Evolutionary conservation across 2,888 invertebrate species (phyloP), one percentile per base, ranked within the genome.

Genomic region (Campoplex nolae): DNA sequence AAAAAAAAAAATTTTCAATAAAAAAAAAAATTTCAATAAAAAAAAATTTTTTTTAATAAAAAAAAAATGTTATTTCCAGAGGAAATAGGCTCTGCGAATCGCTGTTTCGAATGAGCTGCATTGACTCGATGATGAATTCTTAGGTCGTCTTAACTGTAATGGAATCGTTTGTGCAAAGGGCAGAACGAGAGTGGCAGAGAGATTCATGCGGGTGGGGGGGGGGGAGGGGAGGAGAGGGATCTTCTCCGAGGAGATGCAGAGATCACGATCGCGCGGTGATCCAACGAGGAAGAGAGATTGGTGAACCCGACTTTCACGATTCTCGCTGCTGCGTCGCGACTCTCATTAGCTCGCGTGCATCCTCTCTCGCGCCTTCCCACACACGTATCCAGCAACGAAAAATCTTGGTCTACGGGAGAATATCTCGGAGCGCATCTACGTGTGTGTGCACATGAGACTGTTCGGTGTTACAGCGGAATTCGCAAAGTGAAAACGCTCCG

Each of bases 251-350:
- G 73, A 79, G 75, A 88, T 84, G 78, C 68, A 79, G 70, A 73
- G 77, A 84, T 84, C 86, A 79, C 78, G 78, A 86, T 84, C 75
- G 78, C 71, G 28, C 71, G 28, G 42, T 45, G 75, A 77, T 70
- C 77, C 54, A 74, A 79, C 74, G 65, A 68, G 70, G 32, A 76
- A 71, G 70, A 23, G 68, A 71, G 67, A 82, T 80, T 83, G 13
- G 67, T 16, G n/a, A 68, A 68, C 13, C 8, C 70, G 58, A 88
- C 88, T 88, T 88, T 86, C 88, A 86, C 82, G 86, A 84, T 71
- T 65, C 79, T 79, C 83, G 68, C 54, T 68, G 75, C 35, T 23
- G 82, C 56, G 73, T 80, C 73, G 80, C 73, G 80, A 76, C 86
- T 45, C 48, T 51, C 71, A 54, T 62, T 23, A 28, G 42, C 54